These are phyloP conservation scores for Cossypha dichroa DNA, from an alignment of 2,797 vertebrate species.

Conservation along the genomic window DNA sequence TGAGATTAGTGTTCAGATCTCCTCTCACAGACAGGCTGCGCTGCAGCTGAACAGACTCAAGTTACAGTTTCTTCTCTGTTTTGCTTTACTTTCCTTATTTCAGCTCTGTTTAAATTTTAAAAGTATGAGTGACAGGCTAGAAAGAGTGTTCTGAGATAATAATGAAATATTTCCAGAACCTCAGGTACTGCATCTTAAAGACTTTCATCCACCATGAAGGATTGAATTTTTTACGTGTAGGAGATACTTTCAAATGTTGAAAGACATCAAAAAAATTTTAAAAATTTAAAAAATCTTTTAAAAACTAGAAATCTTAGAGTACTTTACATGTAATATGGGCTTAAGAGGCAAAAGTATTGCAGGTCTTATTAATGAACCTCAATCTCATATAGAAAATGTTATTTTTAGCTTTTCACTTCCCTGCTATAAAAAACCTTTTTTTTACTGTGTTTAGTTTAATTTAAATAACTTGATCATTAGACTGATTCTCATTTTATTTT, in stretches of 20 bases:
- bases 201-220: background rate
- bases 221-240: background rate
- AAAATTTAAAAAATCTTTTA: background rate
- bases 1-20: constrained; percentile 53
- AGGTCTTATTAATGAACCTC: background rate
- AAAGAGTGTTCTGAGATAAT: background rate
- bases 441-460: background rate
- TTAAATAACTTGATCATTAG: background rate
- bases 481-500: background rate
- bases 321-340: background rate
- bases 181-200: background rate
- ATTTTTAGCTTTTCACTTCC: background rate
- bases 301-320: background rate
- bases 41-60: constrained; percentile 39
- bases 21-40: constrained; percentile 4
- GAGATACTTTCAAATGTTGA: background rate
- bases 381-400: background rate
- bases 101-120: background rate
- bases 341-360: background rate
- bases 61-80: constrained; percentile 54
- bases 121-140: background rate
- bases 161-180: constrained; percentile 25
- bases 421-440: background rate
- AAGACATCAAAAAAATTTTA: background rate
- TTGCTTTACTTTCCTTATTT: constrained; percentile 24